Conservation (phyloP, 2,888 invertebrate genomes). For the Barypeithes pellucidus region DNA sequence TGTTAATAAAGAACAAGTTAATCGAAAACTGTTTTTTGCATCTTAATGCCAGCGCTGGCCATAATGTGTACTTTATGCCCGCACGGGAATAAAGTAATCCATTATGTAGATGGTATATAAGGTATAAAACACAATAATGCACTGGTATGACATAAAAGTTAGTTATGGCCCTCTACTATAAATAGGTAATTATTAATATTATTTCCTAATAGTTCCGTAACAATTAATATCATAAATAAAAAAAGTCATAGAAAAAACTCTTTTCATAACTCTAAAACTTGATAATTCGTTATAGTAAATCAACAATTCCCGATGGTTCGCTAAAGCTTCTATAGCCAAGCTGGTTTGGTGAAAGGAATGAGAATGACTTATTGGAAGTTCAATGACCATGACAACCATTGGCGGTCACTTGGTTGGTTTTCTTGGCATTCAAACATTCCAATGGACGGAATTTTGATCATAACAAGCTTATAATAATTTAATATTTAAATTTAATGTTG, state of each 20-base stretch:
- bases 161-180: too few relatives aligned
- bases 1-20: too few relatives aligned
- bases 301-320: constrained; percentile 32
- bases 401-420: constrained; percentile 53
- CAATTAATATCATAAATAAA: too few relatives aligned
- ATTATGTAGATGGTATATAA: too few relatives aligned
- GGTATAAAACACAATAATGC: too few relatives aligned
- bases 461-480: constrained; percentile 36
- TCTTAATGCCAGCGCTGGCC: too few relatives aligned
- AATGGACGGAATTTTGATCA: constrained; percentile 41
- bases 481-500: constrained; percentile 21
- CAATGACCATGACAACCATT: constrained; percentile 52
- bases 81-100: too few relatives aligned
- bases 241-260: not conserved
- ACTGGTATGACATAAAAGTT: too few relatives aligned
- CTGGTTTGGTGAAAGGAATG: constrained; percentile 53
- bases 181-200: not conserved
- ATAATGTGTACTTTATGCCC: too few relatives aligned
- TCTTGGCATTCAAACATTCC: constrained; percentile 48
- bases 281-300: constrained; percentile 29
- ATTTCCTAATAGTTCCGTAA: too few relatives aligned
- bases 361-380: constrained; percentile 53
- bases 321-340: constrained; percentile 19
- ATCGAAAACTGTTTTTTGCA: too few relatives aligned
- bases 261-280: not conserved